These are phyloP conservation scores for Oreochromis tanganicae DNA, from an alignment of 2,113 vertebrate species.

Conservation along the genomic window DNA sequence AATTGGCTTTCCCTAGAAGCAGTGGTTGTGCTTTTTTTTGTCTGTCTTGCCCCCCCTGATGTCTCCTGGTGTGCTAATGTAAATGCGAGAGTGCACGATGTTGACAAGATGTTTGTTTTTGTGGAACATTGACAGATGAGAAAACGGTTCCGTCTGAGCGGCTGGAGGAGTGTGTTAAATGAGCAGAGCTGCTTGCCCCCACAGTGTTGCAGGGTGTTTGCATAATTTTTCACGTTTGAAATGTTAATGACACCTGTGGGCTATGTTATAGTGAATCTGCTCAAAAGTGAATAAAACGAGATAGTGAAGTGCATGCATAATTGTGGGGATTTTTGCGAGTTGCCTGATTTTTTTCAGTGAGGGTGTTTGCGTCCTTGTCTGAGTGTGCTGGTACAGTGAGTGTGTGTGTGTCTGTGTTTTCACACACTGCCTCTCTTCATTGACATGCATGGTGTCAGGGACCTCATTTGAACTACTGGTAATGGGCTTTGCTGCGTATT, in stretches of 20 bases:
- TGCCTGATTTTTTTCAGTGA: not conserved
- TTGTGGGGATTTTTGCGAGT: slow-evolving; percentile 1
- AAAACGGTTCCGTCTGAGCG: slow-evolving; percentile 2
- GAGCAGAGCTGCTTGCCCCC: slow-evolving; percentile 13
- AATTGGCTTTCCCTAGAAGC: slow-evolving; percentile 22
- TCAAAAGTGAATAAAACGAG: slow-evolving; percentile 23
- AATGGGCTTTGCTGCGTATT: slow-evolving; percentile 21
- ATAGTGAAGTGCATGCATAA: not conserved
- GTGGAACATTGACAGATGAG: slow-evolving; percentile 13
- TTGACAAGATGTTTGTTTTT: slow-evolving; percentile 47
- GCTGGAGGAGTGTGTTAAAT: slow-evolving; percentile 17
- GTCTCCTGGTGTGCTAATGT: not conserved
- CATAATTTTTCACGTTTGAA: slow-evolving; percentile 54
- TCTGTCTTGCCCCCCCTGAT: not conserved
- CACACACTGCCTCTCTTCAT: slow-evolving; percentile 1
- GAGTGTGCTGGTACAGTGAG: not conserved
- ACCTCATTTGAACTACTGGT: slow-evolving; percentile 20
- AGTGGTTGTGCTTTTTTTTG: not conserved
- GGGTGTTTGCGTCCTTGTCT: not conserved
- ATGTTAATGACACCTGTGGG: slow-evolving; percentile 61
- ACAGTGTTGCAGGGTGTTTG: slow-evolving; percentile 21
- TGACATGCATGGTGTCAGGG: slow-evolving; percentile 37
- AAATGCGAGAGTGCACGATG: not conserved
- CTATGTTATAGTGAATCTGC: slow-evolving; percentile 21
- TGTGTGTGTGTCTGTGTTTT: not conserved